phyloP scores from a whole-genome alignment of 53 echinoderm and acorn worm genomes.

The Holothuria scabra region DNA sequence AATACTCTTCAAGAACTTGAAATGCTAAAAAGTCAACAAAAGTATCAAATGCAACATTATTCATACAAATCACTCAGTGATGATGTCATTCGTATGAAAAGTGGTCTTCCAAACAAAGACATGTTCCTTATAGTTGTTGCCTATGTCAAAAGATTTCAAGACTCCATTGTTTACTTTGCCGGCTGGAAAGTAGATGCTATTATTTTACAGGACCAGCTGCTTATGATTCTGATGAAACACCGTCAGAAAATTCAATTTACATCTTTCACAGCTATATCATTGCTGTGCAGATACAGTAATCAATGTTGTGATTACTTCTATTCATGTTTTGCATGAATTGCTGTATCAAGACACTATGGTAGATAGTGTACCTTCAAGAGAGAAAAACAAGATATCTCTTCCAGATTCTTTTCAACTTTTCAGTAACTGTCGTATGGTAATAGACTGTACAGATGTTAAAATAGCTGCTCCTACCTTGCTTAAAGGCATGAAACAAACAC shows the following conservation, averaged over 20 bases:
- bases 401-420: constrained; percentile 48
- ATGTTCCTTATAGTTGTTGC: constrained; percentile 1
- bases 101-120: constrained; percentile 46
- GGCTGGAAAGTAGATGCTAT: constrained; percentile 32
- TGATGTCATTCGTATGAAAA: constrained; percentile 50
- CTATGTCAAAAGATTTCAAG: constrained; percentile 28
- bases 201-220: constrained; percentile 25
- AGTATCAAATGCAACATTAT: too few species aligned
- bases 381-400: constrained; percentile 45
- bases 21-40: too few species aligned
- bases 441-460: constrained; percentile 58
- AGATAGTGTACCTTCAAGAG: constrained; percentile 18
- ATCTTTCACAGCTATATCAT: constrained; percentile 40
- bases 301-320: constrained; percentile 52
- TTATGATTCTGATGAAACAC: constrained; percentile 50
- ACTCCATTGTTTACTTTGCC: background rate
- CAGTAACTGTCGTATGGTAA: constrained; percentile 41
- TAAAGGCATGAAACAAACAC: constrained; percentile 6
- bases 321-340: constrained; percentile 32
- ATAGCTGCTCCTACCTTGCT: constrained; percentile 10
- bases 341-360: constrained; percentile 35
- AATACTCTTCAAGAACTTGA: too few species aligned
- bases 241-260: constrained; percentile 44
- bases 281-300: constrained; percentile 25
- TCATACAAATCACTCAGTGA: background rate